A percentile compares a stretch with the other conserved stretches of the same genome.
Evolutionary conservation across 2,888 invertebrate species (phyloP).

Genomic region (Lamellibrachia satsuma): DNA sequence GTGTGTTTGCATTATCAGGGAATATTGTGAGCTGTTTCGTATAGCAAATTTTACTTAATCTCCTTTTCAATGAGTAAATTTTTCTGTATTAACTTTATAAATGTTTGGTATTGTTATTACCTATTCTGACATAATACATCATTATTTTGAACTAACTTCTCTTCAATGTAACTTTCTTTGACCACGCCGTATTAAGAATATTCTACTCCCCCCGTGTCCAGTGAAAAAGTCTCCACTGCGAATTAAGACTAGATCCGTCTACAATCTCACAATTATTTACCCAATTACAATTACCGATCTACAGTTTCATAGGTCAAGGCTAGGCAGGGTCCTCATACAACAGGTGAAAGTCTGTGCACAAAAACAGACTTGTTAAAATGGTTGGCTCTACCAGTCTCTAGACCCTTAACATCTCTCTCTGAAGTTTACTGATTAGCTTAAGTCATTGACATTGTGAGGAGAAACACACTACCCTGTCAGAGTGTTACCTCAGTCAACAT

Average conservation of each 20-base stretch:
- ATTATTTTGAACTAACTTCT: background rate
- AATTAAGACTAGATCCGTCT: background rate
- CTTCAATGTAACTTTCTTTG: background rate
- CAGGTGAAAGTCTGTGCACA: background rate
- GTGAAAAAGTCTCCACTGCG: background rate
- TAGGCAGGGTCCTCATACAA: background rate
- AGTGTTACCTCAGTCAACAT: background rate
- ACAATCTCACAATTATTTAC: background rate
- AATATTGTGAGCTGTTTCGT: too few species aligned
- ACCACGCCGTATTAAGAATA: background rate
- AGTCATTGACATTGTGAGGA: background rate
- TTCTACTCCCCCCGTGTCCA: background rate
- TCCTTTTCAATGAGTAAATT: background rate
- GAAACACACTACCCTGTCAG: background rate
- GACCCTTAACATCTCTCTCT: background rate
- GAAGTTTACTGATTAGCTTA: slow-evolving; percentile 13
- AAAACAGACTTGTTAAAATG: background rate
- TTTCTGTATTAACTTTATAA: background rate
- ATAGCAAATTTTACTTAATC: too few species aligned
- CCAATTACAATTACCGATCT: background rate
- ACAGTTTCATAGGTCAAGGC: background rate
- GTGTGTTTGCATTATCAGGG: too few species aligned
- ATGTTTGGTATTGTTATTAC: background rate
- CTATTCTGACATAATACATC: background rate
- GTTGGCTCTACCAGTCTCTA: background rate